A percentile compares a stretch with the other conserved stretches of the same genome.
Conservation (phyloP, 2,888 invertebrate genomes). For the Rhingia campestris region DNA sequence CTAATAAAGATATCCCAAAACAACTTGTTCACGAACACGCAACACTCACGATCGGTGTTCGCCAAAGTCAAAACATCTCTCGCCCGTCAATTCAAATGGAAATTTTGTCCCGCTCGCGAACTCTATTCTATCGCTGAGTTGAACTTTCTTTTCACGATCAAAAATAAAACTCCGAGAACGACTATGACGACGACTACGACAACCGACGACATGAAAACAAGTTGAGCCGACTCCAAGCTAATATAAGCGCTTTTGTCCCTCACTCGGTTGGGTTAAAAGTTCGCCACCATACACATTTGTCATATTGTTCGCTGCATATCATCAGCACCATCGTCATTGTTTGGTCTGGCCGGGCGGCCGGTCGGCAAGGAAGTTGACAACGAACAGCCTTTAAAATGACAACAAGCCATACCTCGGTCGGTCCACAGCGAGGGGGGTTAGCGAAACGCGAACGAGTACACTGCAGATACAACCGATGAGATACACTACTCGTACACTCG, state of each 20-base stretch:
- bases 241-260: constrained; percentile 23
- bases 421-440: too few species aligned
- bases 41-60: constrained; percentile 55
- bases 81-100: constrained; percentile 70
- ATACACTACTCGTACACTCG: constrained; percentile 44
- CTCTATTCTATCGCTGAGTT: constrained; percentile 39
- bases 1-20: constrained; percentile 50
- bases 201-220: constrained; percentile 67
- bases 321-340: constrained; percentile 65
- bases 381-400: constrained; percentile 18
- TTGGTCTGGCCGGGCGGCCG: neutral
- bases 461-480: constrained; percentile 58
- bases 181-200: neutral
- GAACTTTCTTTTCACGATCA: constrained; percentile 73
- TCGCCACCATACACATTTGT: constrained; percentile 71
- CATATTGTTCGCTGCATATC: constrained; percentile 70
- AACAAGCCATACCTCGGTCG: constrained; percentile 12
- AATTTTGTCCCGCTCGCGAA: constrained; percentile 54
- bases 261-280: constrained; percentile 65
- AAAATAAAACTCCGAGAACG: constrained; percentile 40
- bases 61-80: constrained; percentile 3
- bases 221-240: constrained; percentile 40
- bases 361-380: constrained; percentile 5
- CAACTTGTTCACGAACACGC: constrained; percentile 73
- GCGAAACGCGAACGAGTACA: constrained; percentile 1